Evolutionary conservation across 2,797 vertebrate species (phyloP).

Genomic region (Peromyscus attwateri): DNA sequence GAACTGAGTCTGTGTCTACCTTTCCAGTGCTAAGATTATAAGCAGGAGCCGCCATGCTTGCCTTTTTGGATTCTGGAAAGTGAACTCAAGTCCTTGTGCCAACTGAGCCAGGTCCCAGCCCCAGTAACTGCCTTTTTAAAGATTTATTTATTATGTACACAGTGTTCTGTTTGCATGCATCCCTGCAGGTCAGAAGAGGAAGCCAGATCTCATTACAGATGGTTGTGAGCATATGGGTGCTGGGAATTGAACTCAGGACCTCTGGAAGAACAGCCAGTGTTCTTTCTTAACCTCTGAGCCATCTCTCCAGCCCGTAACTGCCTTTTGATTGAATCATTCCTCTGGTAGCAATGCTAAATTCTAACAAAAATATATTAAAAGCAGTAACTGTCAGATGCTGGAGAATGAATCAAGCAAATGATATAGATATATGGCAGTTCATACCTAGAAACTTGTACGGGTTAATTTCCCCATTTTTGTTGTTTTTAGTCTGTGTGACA

Average conservation of each 20-base stretch:
- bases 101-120: not conserved
- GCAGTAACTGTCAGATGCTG: not conserved
- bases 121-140: not conserved
- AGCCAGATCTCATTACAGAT: no score
- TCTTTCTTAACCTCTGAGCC: no score
- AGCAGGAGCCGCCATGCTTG: not conserved
- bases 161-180: no score
- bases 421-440: not conserved
- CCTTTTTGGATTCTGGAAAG: not conserved
- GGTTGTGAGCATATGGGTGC: no score
- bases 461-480: not conserved
- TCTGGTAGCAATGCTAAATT: not conserved
- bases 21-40: not conserved
- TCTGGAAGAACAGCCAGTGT: no score
- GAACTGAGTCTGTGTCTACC: not conserved
- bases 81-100: not conserved
- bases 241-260: no score
- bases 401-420: constrained; percentile 18
- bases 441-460: not conserved
- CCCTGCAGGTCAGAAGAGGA: no score
- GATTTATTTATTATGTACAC: no score
- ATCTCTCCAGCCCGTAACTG: no score
- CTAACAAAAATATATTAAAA: constrained; percentile 18
- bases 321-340: not conserved
- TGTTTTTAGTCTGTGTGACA: not conserved